These are phyloP conservation scores for Manduca sexta DNA, from an alignment of 1,140 invertebrate species.

Conservation along the genomic window DNA sequence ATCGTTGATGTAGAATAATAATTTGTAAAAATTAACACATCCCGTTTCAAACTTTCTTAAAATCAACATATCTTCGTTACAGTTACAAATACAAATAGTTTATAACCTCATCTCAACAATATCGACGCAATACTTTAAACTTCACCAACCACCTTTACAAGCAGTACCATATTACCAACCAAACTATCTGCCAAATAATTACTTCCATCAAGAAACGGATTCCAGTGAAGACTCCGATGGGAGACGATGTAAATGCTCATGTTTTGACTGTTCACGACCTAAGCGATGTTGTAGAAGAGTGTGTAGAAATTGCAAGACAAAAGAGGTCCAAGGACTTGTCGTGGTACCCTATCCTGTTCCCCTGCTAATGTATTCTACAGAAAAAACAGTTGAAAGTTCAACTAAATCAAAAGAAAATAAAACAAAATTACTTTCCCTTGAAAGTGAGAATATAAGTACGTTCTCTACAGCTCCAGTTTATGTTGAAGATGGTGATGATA, in stretches of 20 bases:
- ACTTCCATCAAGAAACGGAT: background rate
- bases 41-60: background rate
- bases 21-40: background rate
- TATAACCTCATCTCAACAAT: background rate
- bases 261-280: conserved; percentile 11
- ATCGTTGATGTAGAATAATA: background rate
- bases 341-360: conserved; percentile 1
- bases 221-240: background rate
- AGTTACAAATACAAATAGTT: background rate
- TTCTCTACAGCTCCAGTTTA: too few species aligned
- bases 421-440: too few species aligned
- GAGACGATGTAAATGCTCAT: conserved; percentile 13
- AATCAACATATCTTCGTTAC: too few species aligned
- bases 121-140: background rate
- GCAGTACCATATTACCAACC: background rate
- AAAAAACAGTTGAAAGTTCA: background rate
- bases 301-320: conserved; percentile 12
- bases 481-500: too few species aligned
- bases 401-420: background rate
- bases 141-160: background rate
- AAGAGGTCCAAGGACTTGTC: background rate
- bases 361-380: background rate
- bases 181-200: background rate
- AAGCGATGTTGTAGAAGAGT: conserved; percentile 15
- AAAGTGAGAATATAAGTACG: too few species aligned